Evolutionary conservation across 2,113 vertebrate genomes (phyloP), one percentile per base, ranked within the genome.

Genomic region (Pampusana beccarii): DNA sequence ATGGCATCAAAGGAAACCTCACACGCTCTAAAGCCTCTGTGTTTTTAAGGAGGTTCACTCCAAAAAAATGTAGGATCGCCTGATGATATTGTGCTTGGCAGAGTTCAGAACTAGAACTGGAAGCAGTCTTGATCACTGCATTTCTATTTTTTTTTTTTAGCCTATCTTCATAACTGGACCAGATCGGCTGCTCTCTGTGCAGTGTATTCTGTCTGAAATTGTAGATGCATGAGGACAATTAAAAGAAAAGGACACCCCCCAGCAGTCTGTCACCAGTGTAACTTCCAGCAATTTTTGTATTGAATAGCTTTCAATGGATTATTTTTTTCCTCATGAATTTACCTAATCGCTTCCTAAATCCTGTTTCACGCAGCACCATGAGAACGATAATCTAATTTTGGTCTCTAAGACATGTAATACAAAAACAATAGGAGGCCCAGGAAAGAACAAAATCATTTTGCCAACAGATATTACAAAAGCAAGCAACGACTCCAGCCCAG

Each of bases 301-400:
- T 81, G 51, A 89, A 75, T 8, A 75, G 65, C 57, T 44, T 71
- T 60, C 34, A 48, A 25, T 44, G 56, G 64, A 70, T 51, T 78
- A 38, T 77, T 42, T 62, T 67, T 28, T 57, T 28, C 64, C 44
- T 92, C 70, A 26, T 72, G 10, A 85, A 87, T 94, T 72, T 91
- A 93, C 54, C 58, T 89, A 89, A 96, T 92, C 73, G 65, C 73
- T 81, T 92, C 71, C 80, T 81, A 92, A 95, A 95, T 95, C 91
- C 77, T 61, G 46, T 95, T 96, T 94, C 89, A 87, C 33, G 77
- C 83, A 94, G 57, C 78, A 75, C 65, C 73, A 71, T 50, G 78
- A 95, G 44, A 92, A 79, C 1, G 44, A 84, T 95, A 89, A 95
- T 86, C 90, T 94, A 88, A 93, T 93, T 94, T 82, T 72, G 80